These are phyloP conservation scores for Uria aalge DNA, from an alignment of 2,113 vertebrate genomes.

Conservation along the genomic window DNA sequence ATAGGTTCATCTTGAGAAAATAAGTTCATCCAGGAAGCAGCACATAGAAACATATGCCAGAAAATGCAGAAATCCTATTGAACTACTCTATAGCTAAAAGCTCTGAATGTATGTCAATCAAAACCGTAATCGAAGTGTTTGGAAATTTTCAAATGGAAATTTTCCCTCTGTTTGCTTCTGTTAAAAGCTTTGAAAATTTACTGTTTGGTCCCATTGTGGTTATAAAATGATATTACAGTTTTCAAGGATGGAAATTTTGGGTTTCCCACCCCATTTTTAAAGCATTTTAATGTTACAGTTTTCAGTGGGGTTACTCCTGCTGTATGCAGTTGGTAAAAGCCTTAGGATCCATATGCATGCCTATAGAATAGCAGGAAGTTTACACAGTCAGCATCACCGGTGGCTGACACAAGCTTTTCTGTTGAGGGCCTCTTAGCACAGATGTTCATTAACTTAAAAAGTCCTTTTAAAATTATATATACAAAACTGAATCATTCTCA, in stretches of 20 bases:
- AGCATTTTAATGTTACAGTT: background rate
- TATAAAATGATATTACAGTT: background rate
- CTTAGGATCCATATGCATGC: background rate
- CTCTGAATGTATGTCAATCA: background rate
- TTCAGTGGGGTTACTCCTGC: background rate
- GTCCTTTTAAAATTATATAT: conserved; percentile 57
- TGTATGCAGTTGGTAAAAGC: background rate
- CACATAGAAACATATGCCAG: background rate
- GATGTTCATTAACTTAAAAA: conserved; percentile 66
- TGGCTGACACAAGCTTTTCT: conserved; percentile 60
- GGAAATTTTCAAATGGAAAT: background rate
- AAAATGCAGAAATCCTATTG: background rate
- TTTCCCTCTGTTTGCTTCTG: background rate
- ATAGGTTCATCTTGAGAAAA: background rate
- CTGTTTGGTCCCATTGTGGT: background rate
- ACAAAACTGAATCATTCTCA: conserved; percentile 64
- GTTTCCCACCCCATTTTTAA: background rate
- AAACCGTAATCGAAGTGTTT: background rate
- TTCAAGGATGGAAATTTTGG: background rate
- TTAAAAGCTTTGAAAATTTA: background rate
- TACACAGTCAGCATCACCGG: conserved; percentile 1
- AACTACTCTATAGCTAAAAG: background rate
- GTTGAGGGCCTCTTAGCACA: conserved; percentile 48
- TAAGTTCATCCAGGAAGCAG: background rate
- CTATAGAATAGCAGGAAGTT: conserved; percentile 37